phyloP scores from a whole-genome alignment of 2,888 invertebrate species.

The Stramonita haemastoma region DNA sequence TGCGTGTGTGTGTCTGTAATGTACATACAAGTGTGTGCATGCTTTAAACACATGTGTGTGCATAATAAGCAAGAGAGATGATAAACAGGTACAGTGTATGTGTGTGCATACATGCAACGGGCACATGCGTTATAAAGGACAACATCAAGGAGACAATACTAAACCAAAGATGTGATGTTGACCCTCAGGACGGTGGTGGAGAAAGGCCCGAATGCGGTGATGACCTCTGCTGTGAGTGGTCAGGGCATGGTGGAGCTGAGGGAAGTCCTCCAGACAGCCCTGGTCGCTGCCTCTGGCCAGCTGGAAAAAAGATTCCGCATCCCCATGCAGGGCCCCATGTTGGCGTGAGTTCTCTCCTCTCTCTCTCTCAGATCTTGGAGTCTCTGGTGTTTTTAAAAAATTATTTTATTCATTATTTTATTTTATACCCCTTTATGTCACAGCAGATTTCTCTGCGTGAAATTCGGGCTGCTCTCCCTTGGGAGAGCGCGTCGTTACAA shows the following conservation, averaged over 20 bases:
- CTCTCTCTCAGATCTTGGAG: not conserved
- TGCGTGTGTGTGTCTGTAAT: not conserved
- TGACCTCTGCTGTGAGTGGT: constrained; percentile 80
- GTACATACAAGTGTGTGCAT: not conserved
- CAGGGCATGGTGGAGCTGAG: constrained; percentile 79
- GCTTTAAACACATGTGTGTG: not conserved
- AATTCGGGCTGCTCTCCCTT: no score
- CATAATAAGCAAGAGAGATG: no score
- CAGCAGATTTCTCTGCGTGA: no score
- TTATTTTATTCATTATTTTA: no score
- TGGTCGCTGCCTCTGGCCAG: constrained; percentile 81
- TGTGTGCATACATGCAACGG: not conserved
- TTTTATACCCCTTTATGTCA: no score
- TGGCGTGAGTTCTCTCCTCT: constrained; percentile 57
- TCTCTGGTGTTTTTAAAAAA: no score
- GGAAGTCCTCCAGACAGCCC: constrained; percentile 78
- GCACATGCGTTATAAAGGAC: not conserved
- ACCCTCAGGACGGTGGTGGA: not conserved
- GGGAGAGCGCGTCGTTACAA: no score
- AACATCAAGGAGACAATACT: not conserved
- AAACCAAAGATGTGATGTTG: not conserved
- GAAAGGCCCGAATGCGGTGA: constrained; percentile 34
- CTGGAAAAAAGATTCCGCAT: constrained; percentile 80
- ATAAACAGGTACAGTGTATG: not conserved
- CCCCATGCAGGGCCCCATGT: constrained; percentile 64